Percentiles rank a stretch among this genome's conserved stretches.
Conservation (phyloP, 2,113 vertebrate genomes). For the Paramormyrops kingsleyae region DNA sequence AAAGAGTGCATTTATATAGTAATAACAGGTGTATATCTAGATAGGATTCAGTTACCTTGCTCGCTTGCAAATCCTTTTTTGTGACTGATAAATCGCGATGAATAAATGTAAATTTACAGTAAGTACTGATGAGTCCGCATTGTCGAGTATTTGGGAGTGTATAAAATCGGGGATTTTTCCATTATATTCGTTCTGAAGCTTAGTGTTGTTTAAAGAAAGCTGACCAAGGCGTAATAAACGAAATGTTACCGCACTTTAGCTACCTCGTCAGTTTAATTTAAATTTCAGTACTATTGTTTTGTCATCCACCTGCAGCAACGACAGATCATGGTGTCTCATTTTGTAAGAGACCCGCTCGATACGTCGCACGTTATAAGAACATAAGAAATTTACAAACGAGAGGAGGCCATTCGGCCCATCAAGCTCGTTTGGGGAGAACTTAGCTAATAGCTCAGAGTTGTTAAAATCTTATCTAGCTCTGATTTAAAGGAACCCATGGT, state of each 20-base stretch:
- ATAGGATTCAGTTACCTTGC: background rate
- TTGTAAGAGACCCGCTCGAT: background rate
- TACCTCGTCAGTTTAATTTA: background rate
- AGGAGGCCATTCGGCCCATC: too few species aligned
- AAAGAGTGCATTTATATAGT: background rate
- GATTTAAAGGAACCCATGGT: too few species aligned
- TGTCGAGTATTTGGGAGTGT: background rate
- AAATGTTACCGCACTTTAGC: background rate
- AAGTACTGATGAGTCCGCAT: background rate
- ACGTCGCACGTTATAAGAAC: background rate
- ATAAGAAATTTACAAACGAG: too few species aligned
- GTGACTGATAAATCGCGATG: background rate
- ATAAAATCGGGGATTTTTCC: background rate
- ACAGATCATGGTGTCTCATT: background rate
- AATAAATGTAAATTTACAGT: background rate
- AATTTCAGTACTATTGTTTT: background rate
- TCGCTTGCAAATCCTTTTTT: background rate
- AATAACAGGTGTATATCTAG: background rate
- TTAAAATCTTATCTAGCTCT: too few species aligned
- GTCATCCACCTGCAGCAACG: background rate
- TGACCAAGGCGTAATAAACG: background rate
- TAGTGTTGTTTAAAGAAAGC: background rate
- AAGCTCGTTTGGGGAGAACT: too few species aligned
- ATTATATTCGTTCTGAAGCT: background rate
- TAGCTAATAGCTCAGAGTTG: too few species aligned